Conservation (phyloP, 1,140 invertebrate genomes). For the Maconellicoccus hirsutus region DNA sequence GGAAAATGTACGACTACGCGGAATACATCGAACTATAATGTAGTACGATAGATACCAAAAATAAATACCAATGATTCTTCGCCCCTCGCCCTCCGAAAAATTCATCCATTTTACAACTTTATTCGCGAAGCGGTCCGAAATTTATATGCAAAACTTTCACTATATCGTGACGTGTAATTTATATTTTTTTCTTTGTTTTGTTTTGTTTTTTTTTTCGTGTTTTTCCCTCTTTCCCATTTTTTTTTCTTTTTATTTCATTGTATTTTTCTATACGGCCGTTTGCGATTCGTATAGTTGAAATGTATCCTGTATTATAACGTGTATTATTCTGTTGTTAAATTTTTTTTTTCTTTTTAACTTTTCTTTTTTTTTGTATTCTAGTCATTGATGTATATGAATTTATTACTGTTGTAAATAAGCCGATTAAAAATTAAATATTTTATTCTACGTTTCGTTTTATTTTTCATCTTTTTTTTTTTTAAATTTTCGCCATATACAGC, state of each 20-base stretch:
- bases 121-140: background rate
- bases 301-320: background rate
- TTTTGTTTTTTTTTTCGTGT: background rate
- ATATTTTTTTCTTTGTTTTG: background rate
- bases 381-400: background rate
- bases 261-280: background rate
- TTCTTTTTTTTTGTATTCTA: background rate
- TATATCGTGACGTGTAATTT: background rate
- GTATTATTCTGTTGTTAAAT: background rate
- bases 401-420: background rate
- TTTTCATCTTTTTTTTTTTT: no score
- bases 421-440: slow-evolving; percentile 1
- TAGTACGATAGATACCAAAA: no score
- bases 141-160: background rate
- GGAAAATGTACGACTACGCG: background rate
- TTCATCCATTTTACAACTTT: no score
- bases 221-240: background rate
- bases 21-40: no score
- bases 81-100: no score
- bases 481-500: no score
- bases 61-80: no score
- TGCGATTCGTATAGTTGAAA: background rate
- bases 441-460: background rate
- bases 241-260: background rate
- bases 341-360: background rate